A percentile compares a stretch with the other conserved stretches of the same genome.
Evolutionary conservation across 2,797 vertebrate species (phyloP).

Genomic region (Rhabdophis nuchalis): DNA sequence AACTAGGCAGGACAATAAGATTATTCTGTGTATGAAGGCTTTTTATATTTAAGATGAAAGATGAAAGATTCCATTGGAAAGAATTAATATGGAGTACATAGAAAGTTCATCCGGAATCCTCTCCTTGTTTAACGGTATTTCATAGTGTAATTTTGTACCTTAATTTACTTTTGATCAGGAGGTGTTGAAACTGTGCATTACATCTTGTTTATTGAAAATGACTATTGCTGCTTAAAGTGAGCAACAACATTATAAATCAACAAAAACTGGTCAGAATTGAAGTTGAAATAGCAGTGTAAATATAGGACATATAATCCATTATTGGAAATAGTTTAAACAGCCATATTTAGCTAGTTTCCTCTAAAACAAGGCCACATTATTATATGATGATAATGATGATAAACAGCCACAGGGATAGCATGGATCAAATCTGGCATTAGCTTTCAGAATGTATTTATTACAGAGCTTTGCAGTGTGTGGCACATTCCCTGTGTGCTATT

Average conservation of each 20-base stretch:
- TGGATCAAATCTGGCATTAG: conserved; percentile 42
- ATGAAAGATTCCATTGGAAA: neutral
- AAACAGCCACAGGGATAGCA: conserved; percentile 42
- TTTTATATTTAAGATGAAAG: neutral
- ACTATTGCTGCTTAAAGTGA: conserved; percentile 49
- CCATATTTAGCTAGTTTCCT: conserved; percentile 42
- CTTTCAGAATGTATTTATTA: conserved; percentile 46
- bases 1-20: neutral
- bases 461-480: conserved; percentile 33
- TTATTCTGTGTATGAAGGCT: neutral
- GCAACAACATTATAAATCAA: conserved; percentile 57
- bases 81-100: neutral
- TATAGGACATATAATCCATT: conserved; percentile 43
- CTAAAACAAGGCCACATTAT: conserved; percentile 55
- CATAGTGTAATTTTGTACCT: conserved; percentile 46
- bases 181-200: conserved; percentile 54
- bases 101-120: conserved; percentile 23
- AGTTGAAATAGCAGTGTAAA: conserved; percentile 50
- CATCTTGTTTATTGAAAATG: conserved; percentile 44
- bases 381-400: conserved; percentile 57
- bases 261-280: conserved; percentile 58
- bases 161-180: conserved; percentile 51
- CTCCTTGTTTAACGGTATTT: conserved; percentile 33
- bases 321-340: conserved; percentile 52
- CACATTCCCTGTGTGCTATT: conserved; percentile 36